A percentile compares a stretch with the other conserved stretches of the same genome.
Conservation (phyloP, 2,888 invertebrate species). For the Nymphalis polychloros region DNA sequence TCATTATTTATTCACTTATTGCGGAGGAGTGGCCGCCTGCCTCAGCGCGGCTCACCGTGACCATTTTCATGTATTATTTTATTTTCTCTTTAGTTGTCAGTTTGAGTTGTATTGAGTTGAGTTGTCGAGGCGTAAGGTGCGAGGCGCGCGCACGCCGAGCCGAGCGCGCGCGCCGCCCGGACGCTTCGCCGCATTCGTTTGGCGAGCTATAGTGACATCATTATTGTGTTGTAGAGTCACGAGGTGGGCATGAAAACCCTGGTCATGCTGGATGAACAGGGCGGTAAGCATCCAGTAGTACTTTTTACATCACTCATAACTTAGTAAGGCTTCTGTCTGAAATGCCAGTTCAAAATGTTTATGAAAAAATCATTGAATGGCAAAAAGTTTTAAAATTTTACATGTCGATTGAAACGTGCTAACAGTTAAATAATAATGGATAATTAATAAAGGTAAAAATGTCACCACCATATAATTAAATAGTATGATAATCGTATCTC, state of each 20-base stretch:
- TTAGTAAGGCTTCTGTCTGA: slow-evolving; percentile 79
- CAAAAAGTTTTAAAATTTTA: slow-evolving; percentile 60
- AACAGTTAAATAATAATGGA: slow-evolving; percentile 74
- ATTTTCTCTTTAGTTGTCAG: slow-evolving; percentile 70
- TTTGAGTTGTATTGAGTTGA: slow-evolving; percentile 71
- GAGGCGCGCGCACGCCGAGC: slow-evolving; percentile 38
- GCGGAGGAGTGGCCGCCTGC: slow-evolving; percentile 51
- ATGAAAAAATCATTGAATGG: slow-evolving; percentile 68
- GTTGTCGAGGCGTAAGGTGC: slow-evolving; percentile 60
- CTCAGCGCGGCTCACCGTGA: slow-evolving; percentile 52
- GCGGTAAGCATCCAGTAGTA: slow-evolving; percentile 94
- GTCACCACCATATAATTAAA: slow-evolving; percentile 70
- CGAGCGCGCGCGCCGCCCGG: slow-evolving; percentile 34
- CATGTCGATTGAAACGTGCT: slow-evolving; percentile 68
- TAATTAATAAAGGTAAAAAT: slow-evolving; percentile 67
- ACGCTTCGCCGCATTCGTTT: slow-evolving; percentile 60
- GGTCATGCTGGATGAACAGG: slow-evolving; percentile 99
- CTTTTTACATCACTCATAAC: slow-evolving; percentile 77
- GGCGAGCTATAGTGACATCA: slow-evolving; percentile 83
- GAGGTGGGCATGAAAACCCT: slow-evolving; percentile 99
- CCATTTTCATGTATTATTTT: slow-evolving; percentile 66
- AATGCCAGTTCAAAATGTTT: slow-evolving; percentile 75
- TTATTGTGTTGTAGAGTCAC: slow-evolving; percentile 95
- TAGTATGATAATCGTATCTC: slow-evolving; percentile 61
- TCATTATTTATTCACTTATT: slow-evolving; percentile 55